Base-by-base conservation (phyloP, 35 echinoderm and acorn worm genomes). In the Heliocidaris tuberculata region DNA sequence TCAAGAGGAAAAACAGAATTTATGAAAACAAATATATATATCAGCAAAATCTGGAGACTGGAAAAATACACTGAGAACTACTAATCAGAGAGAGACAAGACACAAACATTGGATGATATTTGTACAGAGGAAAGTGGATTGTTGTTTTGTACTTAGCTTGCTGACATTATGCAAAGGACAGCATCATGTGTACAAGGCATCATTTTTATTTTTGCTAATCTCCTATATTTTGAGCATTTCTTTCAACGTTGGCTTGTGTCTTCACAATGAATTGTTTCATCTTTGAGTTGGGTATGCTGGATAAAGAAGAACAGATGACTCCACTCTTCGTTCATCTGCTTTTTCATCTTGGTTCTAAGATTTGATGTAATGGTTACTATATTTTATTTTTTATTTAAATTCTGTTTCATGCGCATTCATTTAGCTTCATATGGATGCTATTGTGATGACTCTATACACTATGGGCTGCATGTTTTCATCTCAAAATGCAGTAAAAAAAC, bases 21-120 rank as follows among this genome's bases (percentile, higher is more conserved):
- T 78, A 78, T 32, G 87, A 48, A 89, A 89, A n/a, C 87, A 89
- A 47, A 93, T 59, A 93, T 93, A 59, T 93, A 93, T 93, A 93
- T 93, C 91, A 56, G 91, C 50, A 48, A 48, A 52, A 89, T 42
- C 87, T 89, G 31, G 87, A 42, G 47, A 48, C 31, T 42, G 47
- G 47, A 89, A 35, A 17, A 42, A 42, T 89, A 89, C 87, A 89
- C 87, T 48, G 31, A 89, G 29, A 89, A n/a, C 65, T 78, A 78
- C 15, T 78, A 78, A 78, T n/a, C 65, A 78, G 65, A 78, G 60
- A 70, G 27, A n/a, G 65, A 27, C 65, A 24, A 78, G 59, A 60
- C 17, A 42, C 35, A 42, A 42, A 42, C 35, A 70, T 21, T 70
- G 60, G 65, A 78, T n/a, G 65, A 78, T 78, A 78, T n/a, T 78